A percentile compares a stretch with the other conserved stretches of the same genome.
These are phyloP conservation scores for Nerophis lumbriciformis DNA, from an alignment of 2,113 vertebrate genomes.

Conservation along the genomic window DNA sequence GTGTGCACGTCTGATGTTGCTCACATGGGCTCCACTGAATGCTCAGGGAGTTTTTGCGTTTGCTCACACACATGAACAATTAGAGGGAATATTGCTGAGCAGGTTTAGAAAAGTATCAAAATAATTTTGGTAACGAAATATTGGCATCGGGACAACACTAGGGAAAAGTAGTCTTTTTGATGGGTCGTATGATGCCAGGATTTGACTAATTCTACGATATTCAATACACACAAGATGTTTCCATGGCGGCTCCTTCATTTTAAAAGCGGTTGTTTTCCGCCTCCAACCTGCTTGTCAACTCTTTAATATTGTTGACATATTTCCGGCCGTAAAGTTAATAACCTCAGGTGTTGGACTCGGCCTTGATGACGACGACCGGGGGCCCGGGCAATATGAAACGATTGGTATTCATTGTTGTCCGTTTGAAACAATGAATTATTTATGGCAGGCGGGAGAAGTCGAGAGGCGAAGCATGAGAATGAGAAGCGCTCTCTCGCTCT, in stretches of 20 bases:
- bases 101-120: no score
- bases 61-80: no score
- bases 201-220: no score
- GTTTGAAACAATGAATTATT: constrained; percentile 73
- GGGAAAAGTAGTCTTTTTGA: no score
- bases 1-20: no score
- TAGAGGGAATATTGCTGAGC: no score
- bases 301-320: constrained; percentile 59
- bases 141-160: no score
- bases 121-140: no score
- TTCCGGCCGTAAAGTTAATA: constrained; percentile 59
- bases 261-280: neutral
- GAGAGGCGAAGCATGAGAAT: constrained; percentile 43
- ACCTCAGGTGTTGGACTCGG: constrained; percentile 68
- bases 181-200: no score
- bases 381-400: constrained; percentile 59
- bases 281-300: constrained; percentile 12
- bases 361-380: constrained; percentile 51
- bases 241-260: neutral
- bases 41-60: no score
- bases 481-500: constrained; percentile 13
- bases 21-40: no score
- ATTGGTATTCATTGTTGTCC: constrained; percentile 73
- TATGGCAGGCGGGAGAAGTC: constrained; percentile 55
- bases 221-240: neutral